Conservation (phyloP, 2,888 invertebrate genomes). For the Heliothis peltigera region DNA sequence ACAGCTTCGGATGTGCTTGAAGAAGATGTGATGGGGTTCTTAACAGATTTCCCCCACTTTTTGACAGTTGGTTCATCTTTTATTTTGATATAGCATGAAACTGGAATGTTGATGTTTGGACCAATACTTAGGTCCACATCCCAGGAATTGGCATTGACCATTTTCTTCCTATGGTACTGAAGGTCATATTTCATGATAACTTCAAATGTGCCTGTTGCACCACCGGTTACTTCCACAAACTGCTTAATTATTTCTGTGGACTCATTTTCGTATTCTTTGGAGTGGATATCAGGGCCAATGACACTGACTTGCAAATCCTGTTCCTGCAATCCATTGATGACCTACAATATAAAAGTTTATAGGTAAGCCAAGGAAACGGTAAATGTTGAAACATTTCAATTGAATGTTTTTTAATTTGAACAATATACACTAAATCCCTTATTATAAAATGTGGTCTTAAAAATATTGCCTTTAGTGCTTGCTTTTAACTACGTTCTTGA, state of each 20-base stretch:
- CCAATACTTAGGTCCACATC: constrained; percentile 91
- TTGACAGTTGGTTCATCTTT: constrained; percentile 85
- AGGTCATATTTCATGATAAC: constrained; percentile 90
- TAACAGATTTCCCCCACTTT: constrained; percentile 77
- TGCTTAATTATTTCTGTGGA: constrained; percentile 75
- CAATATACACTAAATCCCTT: no score
- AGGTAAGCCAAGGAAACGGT: neutral
- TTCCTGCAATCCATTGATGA: constrained; percentile 88
- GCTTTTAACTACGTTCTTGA: no score
- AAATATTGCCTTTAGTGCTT: no score
- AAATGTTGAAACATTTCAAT: neutral
- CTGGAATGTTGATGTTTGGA: constrained; percentile 90
- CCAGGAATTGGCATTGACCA: constrained; percentile 90
- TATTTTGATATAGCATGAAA: constrained; percentile 89
- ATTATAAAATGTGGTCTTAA: no score
- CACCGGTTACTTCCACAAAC: constrained; percentile 83
- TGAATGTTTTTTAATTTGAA: no score
- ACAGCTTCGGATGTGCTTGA: constrained; percentile 82
- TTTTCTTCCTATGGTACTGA: constrained; percentile 88
- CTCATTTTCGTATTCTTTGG: constrained; percentile 73
- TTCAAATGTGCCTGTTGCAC: constrained; percentile 88
- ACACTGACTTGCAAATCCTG: constrained; percentile 90
- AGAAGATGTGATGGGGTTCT: constrained; percentile 79
- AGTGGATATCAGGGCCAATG: constrained; percentile 88
- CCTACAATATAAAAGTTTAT: constrained; percentile 67